These are phyloP conservation scores for Onychomys torridus DNA, from an alignment of 2,797 vertebrate species.

Conservation along the genomic window DNA sequence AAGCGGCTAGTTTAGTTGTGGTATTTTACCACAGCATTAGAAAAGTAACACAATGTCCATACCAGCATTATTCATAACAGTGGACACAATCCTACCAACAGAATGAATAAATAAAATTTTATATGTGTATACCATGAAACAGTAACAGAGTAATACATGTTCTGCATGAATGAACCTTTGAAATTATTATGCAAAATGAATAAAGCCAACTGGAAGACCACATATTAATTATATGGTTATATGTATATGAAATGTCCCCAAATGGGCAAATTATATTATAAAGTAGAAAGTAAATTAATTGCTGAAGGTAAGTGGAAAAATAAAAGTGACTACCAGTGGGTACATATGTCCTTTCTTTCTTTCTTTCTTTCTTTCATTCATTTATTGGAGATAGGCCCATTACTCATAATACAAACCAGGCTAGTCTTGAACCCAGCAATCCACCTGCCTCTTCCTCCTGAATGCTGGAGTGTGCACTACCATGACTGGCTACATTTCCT, in stretches of 20 bases:
- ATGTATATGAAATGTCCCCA: constrained; percentile 8
- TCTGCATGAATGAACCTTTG: constrained; percentile 24
- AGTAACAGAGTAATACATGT: neutral
- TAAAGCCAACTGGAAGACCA: constrained; percentile 19
- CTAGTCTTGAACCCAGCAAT: neutral
- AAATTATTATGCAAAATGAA: constrained; percentile 47
- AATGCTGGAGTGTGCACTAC: neutral
- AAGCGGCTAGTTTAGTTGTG: neutral
- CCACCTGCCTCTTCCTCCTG: neutral
- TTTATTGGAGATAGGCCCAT: neutral
- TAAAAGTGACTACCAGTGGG: neutral
- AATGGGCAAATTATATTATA: neutral
- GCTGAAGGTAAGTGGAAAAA: neutral
- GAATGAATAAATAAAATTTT: neutral
- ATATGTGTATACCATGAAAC: neutral
- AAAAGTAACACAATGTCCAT: neutral
- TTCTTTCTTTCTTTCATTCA: neutral
- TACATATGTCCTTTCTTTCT: neutral
- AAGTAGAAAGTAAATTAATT: constrained; percentile 32
- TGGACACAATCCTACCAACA: neutral
- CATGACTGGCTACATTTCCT: neutral
- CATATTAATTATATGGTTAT: neutral
- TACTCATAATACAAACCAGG: neutral
- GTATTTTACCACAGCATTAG: neutral
- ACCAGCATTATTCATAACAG: neutral